phyloP scores from a whole-genome alignment of 2,113 vertebrate species.

The Marcusenius ussheri region DNA sequence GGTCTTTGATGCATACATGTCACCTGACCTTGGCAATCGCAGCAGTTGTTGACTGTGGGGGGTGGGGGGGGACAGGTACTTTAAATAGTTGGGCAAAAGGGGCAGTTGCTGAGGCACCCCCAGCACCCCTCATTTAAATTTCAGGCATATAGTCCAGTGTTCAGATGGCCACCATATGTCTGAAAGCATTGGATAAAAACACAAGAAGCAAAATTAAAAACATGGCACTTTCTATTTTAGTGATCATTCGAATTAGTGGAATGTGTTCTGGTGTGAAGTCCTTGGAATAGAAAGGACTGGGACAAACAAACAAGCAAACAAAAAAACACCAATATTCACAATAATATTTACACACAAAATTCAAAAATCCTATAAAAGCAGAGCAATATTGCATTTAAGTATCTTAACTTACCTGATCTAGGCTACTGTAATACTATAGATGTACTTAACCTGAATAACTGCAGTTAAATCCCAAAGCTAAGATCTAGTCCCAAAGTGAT shows the following conservation, averaged over 20 bases:
- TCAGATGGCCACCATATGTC: not conserved
- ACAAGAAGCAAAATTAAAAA: not conserved
- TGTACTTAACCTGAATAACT: not conserved
- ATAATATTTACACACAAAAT: not conserved
- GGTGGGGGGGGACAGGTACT: constrained; percentile 49
- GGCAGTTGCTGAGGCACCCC: constrained; percentile 60
- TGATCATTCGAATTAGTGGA: not conserved
- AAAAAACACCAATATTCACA: not conserved
- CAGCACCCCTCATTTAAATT: constrained; percentile 58
- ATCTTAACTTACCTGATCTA: not conserved
- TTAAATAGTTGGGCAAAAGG: constrained; percentile 56
- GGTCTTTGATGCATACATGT: not conserved
- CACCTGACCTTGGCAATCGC: not conserved
- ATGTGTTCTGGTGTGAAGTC: not conserved
- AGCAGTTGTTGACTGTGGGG: not conserved
- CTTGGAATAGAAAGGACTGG: constrained; percentile 12
- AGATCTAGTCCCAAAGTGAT: too few species aligned
- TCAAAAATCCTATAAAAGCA: not conserved
- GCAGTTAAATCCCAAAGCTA: not conserved
- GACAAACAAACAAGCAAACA: not conserved
- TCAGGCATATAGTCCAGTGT: constrained; percentile 42
- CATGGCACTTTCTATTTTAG: not conserved
- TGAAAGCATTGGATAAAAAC: not conserved
- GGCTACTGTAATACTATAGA: not conserved
- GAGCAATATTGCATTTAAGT: not conserved